Base-by-base conservation (phyloP, 2,888 invertebrate species). In the Bugula neritina region DNA sequence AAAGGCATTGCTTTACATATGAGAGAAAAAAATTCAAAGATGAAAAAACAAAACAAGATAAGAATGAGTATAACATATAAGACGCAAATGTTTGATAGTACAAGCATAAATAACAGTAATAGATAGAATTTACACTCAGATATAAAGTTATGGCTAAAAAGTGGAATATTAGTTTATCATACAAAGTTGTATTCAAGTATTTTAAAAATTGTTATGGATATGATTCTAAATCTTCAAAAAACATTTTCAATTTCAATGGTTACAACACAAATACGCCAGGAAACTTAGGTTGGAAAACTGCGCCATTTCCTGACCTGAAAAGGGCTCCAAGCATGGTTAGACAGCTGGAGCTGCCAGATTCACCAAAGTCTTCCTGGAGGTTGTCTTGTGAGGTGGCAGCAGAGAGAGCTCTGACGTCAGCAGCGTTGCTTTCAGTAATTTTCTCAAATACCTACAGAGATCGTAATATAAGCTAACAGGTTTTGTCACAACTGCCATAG, bases 371-470 rank as follows among this genome's bases (percentile, higher is more conserved):
- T 17, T 5, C 55, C 23, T 5, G 3, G 3, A 23, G 17, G 43
- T 43, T 43, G 43, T 43, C 17, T 5, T 5, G 5, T 10, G 43
- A 43, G 5, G 43, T 43, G n/a, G n/a, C n/a, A 5, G 5, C 10
- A 43, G 43, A 10, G 5, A 17, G 43, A 43, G 43, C 43, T 5
- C 17, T 43, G 43, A 10, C 10, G 17, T 43, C 17, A 43, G 17
- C 43, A 43, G 5, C 17, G 17, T 17, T 43, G 43, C 43, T 43
- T 29, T 63, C 63, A 10, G 63, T 63, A 25, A 63, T 63, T 13
- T 63, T 63, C 31, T 63, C 63, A 63, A 63, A 63, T 34, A 63
- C 63, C 63, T 63, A 43, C 10, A 43, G 43, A n/a, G n/a, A n/a
- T n/a, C n/a, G n/a, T n/a, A n/a, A n/a, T n/a, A n/a, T n/a, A n/a